Evolutionary conservation across 2,888 invertebrate genomes (phyloP).

Genomic region (Chromoteleia sp.): DNA sequence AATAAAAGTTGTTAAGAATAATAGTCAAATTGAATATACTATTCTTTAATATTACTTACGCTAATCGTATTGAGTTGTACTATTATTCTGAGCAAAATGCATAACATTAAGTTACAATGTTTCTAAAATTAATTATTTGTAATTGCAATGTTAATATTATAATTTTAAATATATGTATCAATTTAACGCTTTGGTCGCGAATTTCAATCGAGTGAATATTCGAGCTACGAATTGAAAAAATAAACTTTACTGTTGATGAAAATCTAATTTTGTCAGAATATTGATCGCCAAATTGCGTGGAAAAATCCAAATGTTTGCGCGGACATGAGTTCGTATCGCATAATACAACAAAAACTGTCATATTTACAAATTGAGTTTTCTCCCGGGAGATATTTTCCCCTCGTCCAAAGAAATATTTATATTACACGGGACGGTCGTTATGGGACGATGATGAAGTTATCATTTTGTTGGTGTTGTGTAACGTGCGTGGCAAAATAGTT

Average conservation of each 20-base stretch:
- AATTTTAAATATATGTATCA: no score
- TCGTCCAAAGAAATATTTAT: slow-evolving; percentile 21
- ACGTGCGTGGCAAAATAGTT: slow-evolving; percentile 2
- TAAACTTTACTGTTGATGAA: neutral
- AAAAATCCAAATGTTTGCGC: slow-evolving; percentile 14
- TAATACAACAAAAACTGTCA: slow-evolving; percentile 22
- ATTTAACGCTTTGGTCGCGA: no score
- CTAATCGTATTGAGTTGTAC: no score
- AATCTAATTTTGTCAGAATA: neutral
- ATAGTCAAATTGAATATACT: no score
- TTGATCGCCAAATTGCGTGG: neutral
- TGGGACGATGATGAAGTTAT: slow-evolving; percentile 22
- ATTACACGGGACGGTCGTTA: slow-evolving; percentile 16
- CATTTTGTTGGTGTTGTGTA: slow-evolving; percentile 17
- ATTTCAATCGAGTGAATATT: no score
- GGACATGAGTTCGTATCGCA: neutral
- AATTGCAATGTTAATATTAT: no score
- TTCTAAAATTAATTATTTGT: no score
- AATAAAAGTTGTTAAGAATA: no score
- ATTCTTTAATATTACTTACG: no score
- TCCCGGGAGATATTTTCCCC: neutral
- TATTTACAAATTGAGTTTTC: slow-evolving; percentile 26
- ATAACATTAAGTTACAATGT: no score
- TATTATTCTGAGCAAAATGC: no score
- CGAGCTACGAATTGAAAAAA: neutral